A percentile compares a stretch with the other conserved stretches of the same genome.
Evolutionary conservation across 2,888 invertebrate genomes (phyloP).

Genomic region (Rhamnusium bicolor): DNA sequence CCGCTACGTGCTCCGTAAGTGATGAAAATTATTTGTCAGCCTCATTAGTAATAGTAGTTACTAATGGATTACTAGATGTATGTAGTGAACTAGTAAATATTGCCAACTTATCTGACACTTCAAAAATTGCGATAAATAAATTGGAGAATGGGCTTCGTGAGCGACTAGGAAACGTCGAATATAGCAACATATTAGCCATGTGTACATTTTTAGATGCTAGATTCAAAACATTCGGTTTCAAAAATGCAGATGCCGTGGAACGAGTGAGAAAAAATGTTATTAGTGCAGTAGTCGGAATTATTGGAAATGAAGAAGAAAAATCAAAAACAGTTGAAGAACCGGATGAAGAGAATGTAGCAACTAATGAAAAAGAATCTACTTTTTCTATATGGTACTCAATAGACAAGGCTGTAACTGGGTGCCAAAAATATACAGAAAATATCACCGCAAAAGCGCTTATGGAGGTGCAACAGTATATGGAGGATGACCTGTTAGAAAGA

Average conservation of each 20-base stretch:
- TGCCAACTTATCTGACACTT: too few relatives aligned
- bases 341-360: too few relatives aligned
- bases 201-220: not conserved
- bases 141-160: not conserved
- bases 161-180: constrained; percentile 2
- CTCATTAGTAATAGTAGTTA: too few relatives aligned
- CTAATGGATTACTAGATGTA: too few relatives aligned
- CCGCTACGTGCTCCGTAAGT: too few relatives aligned
- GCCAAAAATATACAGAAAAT: not conserved
- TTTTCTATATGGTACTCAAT: too few relatives aligned
- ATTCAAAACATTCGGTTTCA: constrained; percentile 1
- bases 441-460: not conserved
- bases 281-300: not conserved
- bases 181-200: not conserved
- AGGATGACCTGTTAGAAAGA: not conserved
- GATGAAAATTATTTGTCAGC: too few relatives aligned
- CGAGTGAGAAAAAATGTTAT: not conserved
- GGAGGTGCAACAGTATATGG: not conserved
- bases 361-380: too few relatives aligned
- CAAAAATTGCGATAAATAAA: not conserved
- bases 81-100: too few relatives aligned
- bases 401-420: not conserved
- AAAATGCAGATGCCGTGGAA: not conserved
- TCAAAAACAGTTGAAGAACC: too few relatives aligned
- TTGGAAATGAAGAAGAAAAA: too few relatives aligned